These are phyloP conservation scores for Toxotes jaculatrix DNA, from an alignment of 2,113 vertebrate genomes.

Conservation along the genomic window DNA sequence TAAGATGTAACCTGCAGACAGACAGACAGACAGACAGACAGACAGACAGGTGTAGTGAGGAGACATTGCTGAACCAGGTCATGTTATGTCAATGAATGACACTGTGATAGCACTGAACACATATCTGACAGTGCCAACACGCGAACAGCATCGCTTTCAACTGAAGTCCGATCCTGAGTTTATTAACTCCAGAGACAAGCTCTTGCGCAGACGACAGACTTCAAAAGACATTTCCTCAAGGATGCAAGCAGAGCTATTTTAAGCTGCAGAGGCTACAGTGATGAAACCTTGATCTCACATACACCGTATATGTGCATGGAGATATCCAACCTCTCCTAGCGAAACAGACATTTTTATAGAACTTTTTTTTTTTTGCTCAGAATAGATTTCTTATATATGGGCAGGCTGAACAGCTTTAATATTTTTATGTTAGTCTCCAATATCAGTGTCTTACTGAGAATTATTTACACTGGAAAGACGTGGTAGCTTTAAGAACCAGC, in stretches of 20 bases:
- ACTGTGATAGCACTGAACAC: conserved; percentile 1
- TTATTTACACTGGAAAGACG: not conserved
- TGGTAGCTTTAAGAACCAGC: not conserved
- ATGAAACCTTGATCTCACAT: conserved; percentile 27
- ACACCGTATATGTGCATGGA: not conserved
- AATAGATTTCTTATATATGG: not conserved
- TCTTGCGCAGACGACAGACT: conserved; percentile 38
- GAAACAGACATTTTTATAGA: conserved; percentile 50
- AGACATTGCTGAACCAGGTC: conserved; percentile 9
- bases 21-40: not conserved
- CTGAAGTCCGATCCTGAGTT: conserved; percentile 28
- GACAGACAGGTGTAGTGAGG: not conserved
- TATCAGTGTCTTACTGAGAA: conserved; percentile 12
- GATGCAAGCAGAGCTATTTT: conserved; percentile 56
- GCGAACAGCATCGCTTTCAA: not conserved
- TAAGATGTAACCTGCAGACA: conserved; percentile 90
- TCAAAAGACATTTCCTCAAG: conserved; percentile 57
- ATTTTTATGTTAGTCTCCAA: not conserved
- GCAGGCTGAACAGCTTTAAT: conserved; percentile 25
- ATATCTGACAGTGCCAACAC: conserved; percentile 13
- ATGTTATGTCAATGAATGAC: not conserved
- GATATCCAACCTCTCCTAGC: conserved; percentile 3
- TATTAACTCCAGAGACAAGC: conserved; percentile 36
- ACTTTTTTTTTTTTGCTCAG: not conserved
- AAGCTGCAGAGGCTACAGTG: conserved; percentile 14